Evolutionary conservation across 2,113 vertebrate species (phyloP), one percentile per base, ranked within the genome.

Genomic region (Tetrao urogallus): DNA sequence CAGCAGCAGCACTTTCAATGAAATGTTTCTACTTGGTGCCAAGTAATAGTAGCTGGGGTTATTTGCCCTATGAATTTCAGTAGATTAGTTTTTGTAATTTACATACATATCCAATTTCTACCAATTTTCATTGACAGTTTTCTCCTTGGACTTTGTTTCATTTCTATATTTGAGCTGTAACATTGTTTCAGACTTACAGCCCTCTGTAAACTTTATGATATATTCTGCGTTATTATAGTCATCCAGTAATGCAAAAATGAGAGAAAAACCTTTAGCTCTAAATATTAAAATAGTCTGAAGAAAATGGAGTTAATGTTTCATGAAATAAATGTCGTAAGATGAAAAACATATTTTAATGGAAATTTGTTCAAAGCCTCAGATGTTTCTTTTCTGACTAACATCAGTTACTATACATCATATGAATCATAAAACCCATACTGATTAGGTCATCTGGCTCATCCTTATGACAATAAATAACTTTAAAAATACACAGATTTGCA

Each of bases 61-160:
- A 97, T 88, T 95, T 95, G 71, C 82, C 86, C 91, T 92, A 93
- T 87, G 91, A 95, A 96, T 95, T 92, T 94, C 24, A 1, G 77
- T 95, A 96, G 92, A 97, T 96, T 96, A 94, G 72, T 85, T 96
- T 96, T 94, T 86, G 89, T 91, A 96, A 97, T 97, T 96, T 97
- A 92, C 88, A 94, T 94, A 93, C 78, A 73, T 93, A 94, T 91
- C 88, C 94, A 95, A 95, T 96, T 97, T 91, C 93, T 72, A 92
- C 94, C 94, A 94, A 94, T 96, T 95, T 92, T 74, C 95, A 93
- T 69, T 95, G 95, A 73, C 83, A 71, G 66, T 94, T 94, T 95
- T 92, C 88, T 95, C 78, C 88, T 89, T 82, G 88, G 91, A 89
- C 86, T 93, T 94, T 81, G 52, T 93, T 95, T 78, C 85, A 38